Conservation (phyloP, 1,140 invertebrate genomes). For the Meloidogyne exigua region DNA sequence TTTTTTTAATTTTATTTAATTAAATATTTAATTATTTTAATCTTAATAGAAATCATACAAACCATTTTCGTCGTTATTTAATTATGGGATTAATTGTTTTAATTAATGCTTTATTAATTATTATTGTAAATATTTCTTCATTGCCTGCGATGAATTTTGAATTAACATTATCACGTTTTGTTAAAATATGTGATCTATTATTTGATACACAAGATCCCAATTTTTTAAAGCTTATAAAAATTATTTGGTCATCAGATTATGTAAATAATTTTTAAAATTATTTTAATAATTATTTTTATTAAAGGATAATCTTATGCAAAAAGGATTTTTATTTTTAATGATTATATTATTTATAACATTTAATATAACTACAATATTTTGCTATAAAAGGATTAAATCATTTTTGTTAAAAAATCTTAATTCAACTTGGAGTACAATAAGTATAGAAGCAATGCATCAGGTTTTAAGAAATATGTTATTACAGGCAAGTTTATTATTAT, state of each 20-base stretch:
- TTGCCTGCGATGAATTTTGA: not conserved
- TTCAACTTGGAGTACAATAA: not conserved
- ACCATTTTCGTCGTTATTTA: not conserved
- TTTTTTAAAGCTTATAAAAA: not conserved
- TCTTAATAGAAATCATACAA: not conserved
- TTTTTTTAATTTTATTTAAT: not conserved
- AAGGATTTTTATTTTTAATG: not conserved
- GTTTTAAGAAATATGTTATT: conserved; percentile 5
- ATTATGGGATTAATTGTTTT: not conserved
- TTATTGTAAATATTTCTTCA: conserved; percentile 2
- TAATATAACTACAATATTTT: not conserved
- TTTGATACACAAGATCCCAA: not conserved
- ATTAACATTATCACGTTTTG: not conserved
- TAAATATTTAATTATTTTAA: not conserved
- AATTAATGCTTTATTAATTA: conserved; percentile 3
- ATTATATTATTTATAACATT: not conserved
- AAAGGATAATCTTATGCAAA: not conserved
- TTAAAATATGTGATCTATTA: not conserved
- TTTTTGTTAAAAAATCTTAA: not conserved
- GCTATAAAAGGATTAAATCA: not conserved
- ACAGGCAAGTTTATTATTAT: not conserved
- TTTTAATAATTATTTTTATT: not conserved
- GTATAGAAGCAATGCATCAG: not conserved
- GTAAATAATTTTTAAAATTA: not conserved
- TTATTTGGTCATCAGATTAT: conserved; percentile 1